These are phyloP conservation scores for Coendou prehensilis DNA, from an alignment of 2,797 vertebrate species.

Conservation along the genomic window DNA sequence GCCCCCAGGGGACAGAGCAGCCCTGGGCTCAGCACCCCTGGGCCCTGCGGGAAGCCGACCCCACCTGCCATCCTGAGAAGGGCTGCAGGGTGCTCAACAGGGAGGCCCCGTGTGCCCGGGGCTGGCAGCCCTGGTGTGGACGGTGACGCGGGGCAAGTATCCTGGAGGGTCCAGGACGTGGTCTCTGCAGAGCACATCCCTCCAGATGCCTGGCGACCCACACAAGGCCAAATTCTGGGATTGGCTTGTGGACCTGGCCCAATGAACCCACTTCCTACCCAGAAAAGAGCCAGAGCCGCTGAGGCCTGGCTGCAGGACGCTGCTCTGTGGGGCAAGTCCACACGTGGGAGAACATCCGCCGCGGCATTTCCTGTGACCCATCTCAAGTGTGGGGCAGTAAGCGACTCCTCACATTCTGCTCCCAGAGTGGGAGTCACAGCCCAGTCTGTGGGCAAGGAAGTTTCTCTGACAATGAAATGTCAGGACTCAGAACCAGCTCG, in stretches of 20 bases:
- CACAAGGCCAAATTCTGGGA: not conserved
- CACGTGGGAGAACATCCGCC: not conserved
- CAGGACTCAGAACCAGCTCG: not conserved
- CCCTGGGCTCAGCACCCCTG: not conserved
- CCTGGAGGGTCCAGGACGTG: not conserved
- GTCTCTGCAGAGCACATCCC: not conserved
- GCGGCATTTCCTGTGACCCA: not conserved
- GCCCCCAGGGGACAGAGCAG: not conserved
- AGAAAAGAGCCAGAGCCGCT: not conserved
- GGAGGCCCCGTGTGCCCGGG: too few relatives aligned
- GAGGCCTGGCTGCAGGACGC: too few relatives aligned
- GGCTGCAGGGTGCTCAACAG: too few relatives aligned
- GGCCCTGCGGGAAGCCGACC: not conserved
- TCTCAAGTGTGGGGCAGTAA: not conserved
- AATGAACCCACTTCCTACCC: not conserved
- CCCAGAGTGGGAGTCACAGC: too few relatives aligned
- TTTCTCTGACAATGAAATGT: not conserved
- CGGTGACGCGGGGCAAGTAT: not conserved
- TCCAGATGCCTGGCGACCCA: not conserved
- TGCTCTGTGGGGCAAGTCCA: not conserved
- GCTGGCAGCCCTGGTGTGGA: not conserved
- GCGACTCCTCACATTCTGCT: not conserved
- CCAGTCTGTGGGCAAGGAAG: not conserved
- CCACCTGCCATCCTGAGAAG: fast-evolving
- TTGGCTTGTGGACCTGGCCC: not conserved